Evolutionary conservation across 2,113 vertebrate species (phyloP).

Genomic region (Mugil cephalus): DNA sequence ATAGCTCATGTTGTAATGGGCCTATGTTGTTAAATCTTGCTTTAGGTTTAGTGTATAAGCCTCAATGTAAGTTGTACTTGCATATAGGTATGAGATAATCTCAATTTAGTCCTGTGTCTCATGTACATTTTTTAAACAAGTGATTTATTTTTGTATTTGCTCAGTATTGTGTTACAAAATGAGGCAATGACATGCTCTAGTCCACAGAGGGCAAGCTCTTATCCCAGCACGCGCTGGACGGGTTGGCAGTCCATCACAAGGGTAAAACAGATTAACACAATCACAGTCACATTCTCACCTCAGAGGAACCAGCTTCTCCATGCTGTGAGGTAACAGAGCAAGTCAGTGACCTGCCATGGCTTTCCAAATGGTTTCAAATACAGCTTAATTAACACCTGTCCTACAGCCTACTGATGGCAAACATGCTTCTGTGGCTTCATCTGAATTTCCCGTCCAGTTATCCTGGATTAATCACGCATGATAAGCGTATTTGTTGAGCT

Average conservation of each 20-base stretch:
- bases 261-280: slow-evolving; percentile 58
- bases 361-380: slow-evolving; percentile 34
- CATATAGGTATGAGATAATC: neutral
- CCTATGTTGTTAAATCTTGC: too few relatives aligned
- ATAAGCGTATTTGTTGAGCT: neutral
- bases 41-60: slow-evolving; percentile 49
- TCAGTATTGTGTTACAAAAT: neutral
- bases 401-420: slow-evolving; percentile 1
- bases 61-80: slow-evolving; percentile 32
- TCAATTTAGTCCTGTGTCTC: slow-evolving; percentile 31
- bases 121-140: too few relatives aligned
- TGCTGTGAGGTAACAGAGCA: slow-evolving; percentile 46
- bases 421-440: neutral
- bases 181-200: slow-evolving; percentile 17
- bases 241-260: slow-evolving; percentile 39
- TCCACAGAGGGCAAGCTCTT: slow-evolving; percentile 40
- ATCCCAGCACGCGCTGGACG: slow-evolving; percentile 49
- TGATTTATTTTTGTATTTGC: slow-evolving; percentile 2
- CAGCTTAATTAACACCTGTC: slow-evolving; percentile 60
- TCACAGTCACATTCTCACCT: slow-evolving; percentile 62
- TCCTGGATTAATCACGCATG: slow-evolving; percentile 4
- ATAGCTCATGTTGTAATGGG: too few relatives aligned
- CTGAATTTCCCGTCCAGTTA: neutral
- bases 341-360: slow-evolving; percentile 40
- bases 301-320: slow-evolving; percentile 38